A percentile compares a stretch with the other conserved stretches of the same genome.
phyloP scores from a whole-genome alignment of 2,888 invertebrate genomes.

The Sericinus montela region DNA sequence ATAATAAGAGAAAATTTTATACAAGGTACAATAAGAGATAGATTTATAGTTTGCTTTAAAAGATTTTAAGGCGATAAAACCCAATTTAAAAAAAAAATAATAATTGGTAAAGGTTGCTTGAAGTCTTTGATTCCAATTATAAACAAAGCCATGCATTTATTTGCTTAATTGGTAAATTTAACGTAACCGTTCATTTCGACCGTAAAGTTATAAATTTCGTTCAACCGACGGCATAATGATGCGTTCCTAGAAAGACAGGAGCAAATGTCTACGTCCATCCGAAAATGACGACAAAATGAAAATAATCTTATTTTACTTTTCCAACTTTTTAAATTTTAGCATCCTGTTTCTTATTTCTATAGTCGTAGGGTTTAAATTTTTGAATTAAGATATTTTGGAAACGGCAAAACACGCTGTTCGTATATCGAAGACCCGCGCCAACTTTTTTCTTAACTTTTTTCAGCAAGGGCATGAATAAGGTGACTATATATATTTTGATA shows the following conservation, averaged over 20 bases:
- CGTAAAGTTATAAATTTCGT: constrained; percentile 40
- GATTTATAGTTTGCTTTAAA: too few relatives aligned
- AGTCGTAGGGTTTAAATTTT: background rate
- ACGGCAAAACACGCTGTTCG: constrained; percentile 12
- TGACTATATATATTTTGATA: constrained; percentile 24
- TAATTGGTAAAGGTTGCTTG: background rate
- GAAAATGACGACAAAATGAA: constrained; percentile 37
- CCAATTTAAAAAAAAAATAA: background rate
- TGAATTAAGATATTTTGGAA: background rate
- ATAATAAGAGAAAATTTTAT: too few relatives aligned
- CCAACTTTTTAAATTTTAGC: background rate
- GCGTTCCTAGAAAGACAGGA: constrained; percentile 52
- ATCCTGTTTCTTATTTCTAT: constrained; percentile 10
- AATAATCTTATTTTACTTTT: constrained; percentile 18
- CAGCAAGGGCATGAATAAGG: constrained; percentile 32
- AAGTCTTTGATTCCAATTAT: constrained; percentile 13
- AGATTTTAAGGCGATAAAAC: too few relatives aligned
- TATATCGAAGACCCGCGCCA: constrained; percentile 31
- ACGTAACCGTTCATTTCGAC: constrained; percentile 30
- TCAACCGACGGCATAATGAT: constrained; percentile 42
- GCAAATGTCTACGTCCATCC: constrained; percentile 35
- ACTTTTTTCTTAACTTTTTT: constrained; percentile 34
- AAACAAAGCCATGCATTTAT: constrained; percentile 7
- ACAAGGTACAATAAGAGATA: too few relatives aligned
- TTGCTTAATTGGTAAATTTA: constrained; percentile 28